Conservation (phyloP, 2,797 vertebrate genomes). For the Pipistrellus pygmaeus region DNA sequence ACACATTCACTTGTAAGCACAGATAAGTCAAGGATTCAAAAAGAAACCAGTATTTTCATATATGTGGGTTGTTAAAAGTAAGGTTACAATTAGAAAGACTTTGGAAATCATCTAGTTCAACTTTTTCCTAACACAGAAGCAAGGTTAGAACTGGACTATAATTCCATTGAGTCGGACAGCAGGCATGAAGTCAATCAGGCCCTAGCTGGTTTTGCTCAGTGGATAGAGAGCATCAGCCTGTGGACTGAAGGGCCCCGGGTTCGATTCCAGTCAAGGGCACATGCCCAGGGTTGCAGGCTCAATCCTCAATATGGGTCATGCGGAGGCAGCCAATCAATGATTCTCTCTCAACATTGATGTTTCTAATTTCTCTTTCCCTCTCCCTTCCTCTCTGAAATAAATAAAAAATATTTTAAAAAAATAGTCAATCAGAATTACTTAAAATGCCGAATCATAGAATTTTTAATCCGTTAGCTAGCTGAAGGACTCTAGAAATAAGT, state of each 20-base stretch:
- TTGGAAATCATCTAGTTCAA: slow-evolving; percentile 22
- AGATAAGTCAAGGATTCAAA: not conserved
- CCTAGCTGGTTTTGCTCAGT: no score
- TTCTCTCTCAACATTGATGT: no score
- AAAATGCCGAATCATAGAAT: not conserved
- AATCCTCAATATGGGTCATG: no score
- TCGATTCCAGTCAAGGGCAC: no score
- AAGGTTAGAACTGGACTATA: slow-evolving; percentile 14
- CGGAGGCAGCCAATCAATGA: no score
- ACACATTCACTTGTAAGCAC: not conserved
- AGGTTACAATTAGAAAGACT: not conserved
- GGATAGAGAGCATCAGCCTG: no score
- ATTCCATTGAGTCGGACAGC: not conserved
- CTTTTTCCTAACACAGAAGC: not conserved
- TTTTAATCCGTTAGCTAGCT: not conserved
- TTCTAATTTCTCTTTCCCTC: no score
- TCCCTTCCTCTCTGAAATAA: no score
- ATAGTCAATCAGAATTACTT: not conserved
- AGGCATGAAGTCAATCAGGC: not conserved
- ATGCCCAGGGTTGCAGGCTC: no score
- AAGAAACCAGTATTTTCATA: not conserved
- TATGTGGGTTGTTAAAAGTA: not conserved
- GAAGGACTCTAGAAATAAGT: not conserved
- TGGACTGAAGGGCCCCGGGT: no score
- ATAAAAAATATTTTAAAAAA: no score